These are phyloP conservation scores for Aporophyla nigra DNA, from an alignment of 2,888 invertebrate species.

Conservation along the genomic window DNA sequence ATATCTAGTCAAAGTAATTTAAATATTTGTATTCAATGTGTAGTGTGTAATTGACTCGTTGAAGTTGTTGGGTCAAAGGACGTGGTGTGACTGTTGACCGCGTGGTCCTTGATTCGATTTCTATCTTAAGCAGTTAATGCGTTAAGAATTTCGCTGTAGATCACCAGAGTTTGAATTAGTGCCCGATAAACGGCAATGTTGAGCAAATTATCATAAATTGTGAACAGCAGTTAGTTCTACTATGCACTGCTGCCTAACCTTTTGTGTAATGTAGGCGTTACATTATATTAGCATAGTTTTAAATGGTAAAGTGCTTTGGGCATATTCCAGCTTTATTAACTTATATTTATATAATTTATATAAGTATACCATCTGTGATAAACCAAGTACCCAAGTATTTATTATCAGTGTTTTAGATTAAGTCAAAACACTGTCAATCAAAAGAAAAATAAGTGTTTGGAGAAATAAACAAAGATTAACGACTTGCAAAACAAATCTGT, in stretches of 20 bases:
- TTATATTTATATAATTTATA: background rate
- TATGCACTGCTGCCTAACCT: no score
- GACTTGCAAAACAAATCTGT: background rate
- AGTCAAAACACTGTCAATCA: background rate
- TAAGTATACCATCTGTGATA: background rate
- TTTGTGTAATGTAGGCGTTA: no score
- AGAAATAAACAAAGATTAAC: background rate
- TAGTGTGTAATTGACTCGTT: background rate
- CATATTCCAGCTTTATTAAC: background rate
- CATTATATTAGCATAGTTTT: background rate
- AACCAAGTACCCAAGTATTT: slow-evolving; percentile 2
- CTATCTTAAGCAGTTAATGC: background rate
- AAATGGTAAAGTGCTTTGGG: background rate
- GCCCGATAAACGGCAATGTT: background rate
- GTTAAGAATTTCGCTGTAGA: no score
- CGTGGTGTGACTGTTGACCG: background rate
- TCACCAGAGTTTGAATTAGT: background rate
- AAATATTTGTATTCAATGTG: background rate
- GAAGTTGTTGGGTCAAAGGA: background rate
- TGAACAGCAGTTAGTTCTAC: background rate
- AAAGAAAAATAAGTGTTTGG: background rate
- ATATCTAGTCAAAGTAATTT: background rate
- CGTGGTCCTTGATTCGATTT: background rate
- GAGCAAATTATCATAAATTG: background rate
- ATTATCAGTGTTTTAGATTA: background rate